Conservation (phyloP, 2,888 invertebrate genomes). For the Drosophila setosimentum region DNA sequence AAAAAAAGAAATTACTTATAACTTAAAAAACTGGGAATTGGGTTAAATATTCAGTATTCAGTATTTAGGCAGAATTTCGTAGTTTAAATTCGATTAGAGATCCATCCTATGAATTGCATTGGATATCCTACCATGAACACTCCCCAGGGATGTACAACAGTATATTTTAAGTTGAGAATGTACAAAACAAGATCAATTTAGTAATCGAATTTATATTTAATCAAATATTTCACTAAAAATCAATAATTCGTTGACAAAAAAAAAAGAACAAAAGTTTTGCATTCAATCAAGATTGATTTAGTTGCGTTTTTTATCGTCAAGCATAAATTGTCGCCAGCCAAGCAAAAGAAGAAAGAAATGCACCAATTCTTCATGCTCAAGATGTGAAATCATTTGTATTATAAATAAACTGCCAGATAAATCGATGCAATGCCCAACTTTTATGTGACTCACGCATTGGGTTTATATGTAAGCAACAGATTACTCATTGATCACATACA, state of each 20-base stretch:
- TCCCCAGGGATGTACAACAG: too few relatives aligned
- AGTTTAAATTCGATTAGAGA: too few relatives aligned
- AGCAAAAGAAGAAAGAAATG: slow-evolving; percentile 8
- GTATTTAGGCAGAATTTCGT: too few relatives aligned
- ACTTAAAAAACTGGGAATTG: not conserved
- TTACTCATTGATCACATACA: not conserved
- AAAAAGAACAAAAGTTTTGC: not conserved
- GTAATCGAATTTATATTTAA: too few relatives aligned
- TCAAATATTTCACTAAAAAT: not conserved
- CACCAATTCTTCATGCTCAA: slow-evolving; percentile 9
- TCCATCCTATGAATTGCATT: too few relatives aligned
- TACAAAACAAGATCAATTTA: too few relatives aligned
- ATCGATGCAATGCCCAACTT: slow-evolving; percentile 26
- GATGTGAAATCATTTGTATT: slow-evolving; percentile 40
- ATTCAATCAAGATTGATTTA: not conserved
- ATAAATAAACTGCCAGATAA: slow-evolving; percentile 43
- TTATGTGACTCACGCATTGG: slow-evolving; percentile 20
- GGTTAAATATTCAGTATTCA: not conserved
- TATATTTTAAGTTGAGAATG: too few relatives aligned
- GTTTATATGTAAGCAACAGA: slow-evolving; percentile 2
- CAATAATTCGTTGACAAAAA: not conserved
- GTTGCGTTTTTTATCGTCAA: not conserved
- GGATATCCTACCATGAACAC: too few relatives aligned
- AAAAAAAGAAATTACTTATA: not conserved
- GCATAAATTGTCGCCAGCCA: not conserved